Conservation (phyloP, 2,797 vertebrate species). For the Cuculus canorus region DNA sequence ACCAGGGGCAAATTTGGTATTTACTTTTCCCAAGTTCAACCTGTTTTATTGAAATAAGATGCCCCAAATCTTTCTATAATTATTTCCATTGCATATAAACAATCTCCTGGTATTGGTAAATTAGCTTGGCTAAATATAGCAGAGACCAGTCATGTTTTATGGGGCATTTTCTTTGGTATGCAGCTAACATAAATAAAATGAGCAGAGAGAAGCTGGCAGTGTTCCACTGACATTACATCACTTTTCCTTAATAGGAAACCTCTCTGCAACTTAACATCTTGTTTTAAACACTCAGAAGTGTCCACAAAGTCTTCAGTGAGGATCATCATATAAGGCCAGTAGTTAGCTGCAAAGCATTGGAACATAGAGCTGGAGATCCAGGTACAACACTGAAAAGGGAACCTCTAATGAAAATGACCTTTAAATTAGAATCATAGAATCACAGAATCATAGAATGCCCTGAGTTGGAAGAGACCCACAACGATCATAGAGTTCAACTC, state of each 20-base stretch:
- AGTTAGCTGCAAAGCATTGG: neutral
- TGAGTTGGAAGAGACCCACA: no score
- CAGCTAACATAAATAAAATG: conserved; percentile 77
- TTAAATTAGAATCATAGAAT: no score
- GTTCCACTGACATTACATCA: conserved; percentile 81
- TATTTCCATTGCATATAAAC: conserved; percentile 73
- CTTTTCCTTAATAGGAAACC: conserved; percentile 86
- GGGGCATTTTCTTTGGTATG: conserved; percentile 78
- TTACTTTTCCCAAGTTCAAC: conserved; percentile 23
- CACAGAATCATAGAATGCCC: no score
- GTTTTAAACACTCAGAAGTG: conserved; percentile 67
- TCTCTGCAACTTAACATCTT: conserved; percentile 73
- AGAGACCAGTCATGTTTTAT: conserved; percentile 46
- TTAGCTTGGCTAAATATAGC: conserved; percentile 80
- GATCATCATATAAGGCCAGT: conserved; percentile 52
- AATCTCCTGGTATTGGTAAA: conserved; percentile 69
- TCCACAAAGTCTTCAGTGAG: conserved; percentile 68
- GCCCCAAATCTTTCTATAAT: conserved; percentile 56
- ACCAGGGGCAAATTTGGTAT: neutral
- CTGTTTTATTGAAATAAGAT: conserved; percentile 54
- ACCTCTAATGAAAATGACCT: neutral
- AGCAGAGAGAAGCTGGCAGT: conserved; percentile 60
- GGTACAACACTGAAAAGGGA: neutral
- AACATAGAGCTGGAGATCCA: neutral
- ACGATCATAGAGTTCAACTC: no score